Conservation (phyloP, 2,113 vertebrate species). For the Isichthys henryi region DNA sequence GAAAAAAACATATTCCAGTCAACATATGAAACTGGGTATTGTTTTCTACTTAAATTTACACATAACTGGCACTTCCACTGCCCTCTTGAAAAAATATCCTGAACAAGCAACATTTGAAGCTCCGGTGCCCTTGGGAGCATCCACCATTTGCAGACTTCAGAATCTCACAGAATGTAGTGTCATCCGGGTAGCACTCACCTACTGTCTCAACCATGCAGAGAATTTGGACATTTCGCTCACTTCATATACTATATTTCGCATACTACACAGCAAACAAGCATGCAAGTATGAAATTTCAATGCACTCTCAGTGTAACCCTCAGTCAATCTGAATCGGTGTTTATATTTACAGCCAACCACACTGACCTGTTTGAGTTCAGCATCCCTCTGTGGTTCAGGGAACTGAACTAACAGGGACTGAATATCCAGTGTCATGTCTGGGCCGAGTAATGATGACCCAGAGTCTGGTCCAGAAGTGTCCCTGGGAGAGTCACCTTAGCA, state of each 20-base stretch:
- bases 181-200: neutral
- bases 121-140: neutral
- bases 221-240: neutral
- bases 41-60: neutral
- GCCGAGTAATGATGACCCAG: conserved; percentile 37
- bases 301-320: neutral
- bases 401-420: conserved; percentile 48
- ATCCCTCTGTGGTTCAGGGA: conserved; percentile 49
- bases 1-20: neutral
- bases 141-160: neutral
- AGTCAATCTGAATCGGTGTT: neutral
- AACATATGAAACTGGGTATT: neutral
- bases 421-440: conserved; percentile 61
- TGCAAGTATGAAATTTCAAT: neutral
- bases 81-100: neutral
- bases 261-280: neutral
- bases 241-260: neutral
- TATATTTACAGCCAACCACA: neutral
- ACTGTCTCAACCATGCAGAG: neutral
- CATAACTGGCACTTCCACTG: neutral
- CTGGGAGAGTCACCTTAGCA: conserved; percentile 33
- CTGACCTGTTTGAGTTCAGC: conserved; percentile 69
- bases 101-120: neutral
- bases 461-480: conserved; percentile 17
- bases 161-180: neutral